Conservation (phyloP, 2,113 vertebrate genomes). For the Psilopogon haemacephalus region DNA sequence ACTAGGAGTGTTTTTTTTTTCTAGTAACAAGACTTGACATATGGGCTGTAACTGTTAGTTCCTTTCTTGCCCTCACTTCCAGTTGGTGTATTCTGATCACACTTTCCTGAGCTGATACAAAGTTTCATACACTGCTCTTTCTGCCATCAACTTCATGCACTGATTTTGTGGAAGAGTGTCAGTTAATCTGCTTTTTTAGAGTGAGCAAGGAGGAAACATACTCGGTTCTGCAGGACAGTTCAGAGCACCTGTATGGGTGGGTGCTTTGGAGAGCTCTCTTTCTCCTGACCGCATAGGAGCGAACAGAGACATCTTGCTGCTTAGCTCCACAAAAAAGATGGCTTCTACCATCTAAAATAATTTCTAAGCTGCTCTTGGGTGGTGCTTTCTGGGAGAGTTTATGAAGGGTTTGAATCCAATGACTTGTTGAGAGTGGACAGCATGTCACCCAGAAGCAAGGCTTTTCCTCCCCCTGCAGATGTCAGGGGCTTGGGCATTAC, state of each 20-base stretch:
- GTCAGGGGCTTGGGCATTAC: rapidly evolving
- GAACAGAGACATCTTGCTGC: neutral
- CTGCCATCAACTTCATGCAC: neutral
- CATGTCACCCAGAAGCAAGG: neutral
- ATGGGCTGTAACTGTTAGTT: neutral
- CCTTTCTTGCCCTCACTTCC: neutral
- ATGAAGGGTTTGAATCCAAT: rapidly evolving
- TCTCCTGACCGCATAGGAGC: neutral
- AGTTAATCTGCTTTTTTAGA: neutral
- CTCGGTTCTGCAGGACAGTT: neutral
- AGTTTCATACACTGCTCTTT: neutral
- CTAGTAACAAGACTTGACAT: neutral
- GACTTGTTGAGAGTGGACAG: neutral
- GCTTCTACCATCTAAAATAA: neutral
- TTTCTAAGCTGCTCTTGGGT: neutral
- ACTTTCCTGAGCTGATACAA: neutral
- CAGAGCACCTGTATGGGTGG: rapidly evolving
- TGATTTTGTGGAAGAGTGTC: neutral
- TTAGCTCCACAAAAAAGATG: neutral
- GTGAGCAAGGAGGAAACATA: neutral
- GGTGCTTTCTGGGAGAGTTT: neutral
- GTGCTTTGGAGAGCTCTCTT: neutral
- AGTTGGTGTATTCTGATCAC: neutral
- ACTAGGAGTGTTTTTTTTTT: neutral
- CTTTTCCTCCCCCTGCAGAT: neutral